Evolutionary conservation across 2,797 vertebrate species (phyloP), one percentile per base, ranked within the genome.

Genomic region (Phyllotis vaccarum): DNA sequence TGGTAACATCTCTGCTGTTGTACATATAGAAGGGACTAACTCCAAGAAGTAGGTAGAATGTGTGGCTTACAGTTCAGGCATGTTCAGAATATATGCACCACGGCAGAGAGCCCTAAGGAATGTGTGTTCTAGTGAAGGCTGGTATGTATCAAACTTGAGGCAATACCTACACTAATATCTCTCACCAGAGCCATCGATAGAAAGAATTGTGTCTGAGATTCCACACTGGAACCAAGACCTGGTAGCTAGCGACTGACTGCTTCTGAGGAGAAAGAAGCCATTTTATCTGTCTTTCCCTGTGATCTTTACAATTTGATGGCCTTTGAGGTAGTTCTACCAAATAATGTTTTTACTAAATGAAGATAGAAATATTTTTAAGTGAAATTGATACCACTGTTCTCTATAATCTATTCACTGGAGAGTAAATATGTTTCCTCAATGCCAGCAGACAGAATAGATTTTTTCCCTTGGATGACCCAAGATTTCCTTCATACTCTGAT

Each of bases 401-500:
- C 16, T 66, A 54, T 97, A 95, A 95, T 97, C 90, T 0, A 0
- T 93, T 96, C 96, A 97, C 22, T 82, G 58, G 29, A 79, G 0
- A 2, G 89, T 49, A 81, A 66, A 13, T 54, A 56, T 52, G 4
- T 1, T 7, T 6, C 81, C 11, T 43, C 66, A 89, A 14, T 95
- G 93, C 54, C 62, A 74, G 6, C 79, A 94, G 19, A 14, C 27
- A 70, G 29, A 83, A 92, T 97, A 96, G 56, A 75, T 89, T 93
- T 95, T 66, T 85, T 86, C 82, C 92, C 54, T 86, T 83, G 54
- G 97, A 72, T 31, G 8, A 96, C 97, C 11, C 0, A 12, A 89
- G 93, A 43, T 86, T 97, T 85, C 86, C 75, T 98, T 97, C 91
- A 95, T 98, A 89, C 85, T 97, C 52, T 90, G 70, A 66, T 94